Conservation (phyloP, 2,888 invertebrate genomes). For the Apamea monoglypha region DNA sequence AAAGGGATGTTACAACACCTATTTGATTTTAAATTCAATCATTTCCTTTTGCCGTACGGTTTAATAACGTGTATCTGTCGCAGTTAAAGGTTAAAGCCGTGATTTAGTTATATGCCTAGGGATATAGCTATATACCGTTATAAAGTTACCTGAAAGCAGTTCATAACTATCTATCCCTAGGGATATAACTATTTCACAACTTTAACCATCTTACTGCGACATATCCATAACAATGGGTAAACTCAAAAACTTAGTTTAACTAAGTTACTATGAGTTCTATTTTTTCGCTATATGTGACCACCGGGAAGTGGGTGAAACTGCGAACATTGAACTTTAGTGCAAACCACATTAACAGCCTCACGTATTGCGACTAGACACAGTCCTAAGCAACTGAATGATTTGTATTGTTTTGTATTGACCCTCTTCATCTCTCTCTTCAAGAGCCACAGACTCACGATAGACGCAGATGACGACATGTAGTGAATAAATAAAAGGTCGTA, state of each 20-base stretch:
- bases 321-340: background rate
- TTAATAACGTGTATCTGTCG: background rate
- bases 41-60: background rate
- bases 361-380: background rate
- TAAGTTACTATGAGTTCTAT: background rate
- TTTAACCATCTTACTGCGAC: too few relatives aligned
- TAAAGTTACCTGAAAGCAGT: too few relatives aligned
- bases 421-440: slow-evolving; percentile 21
- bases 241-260: background rate
- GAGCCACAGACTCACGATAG: slow-evolving; percentile 1
- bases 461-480: background rate
- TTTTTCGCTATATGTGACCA: background rate
- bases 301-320: background rate
- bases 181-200: too few relatives aligned
- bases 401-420: slow-evolving; percentile 11
- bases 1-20: background rate
- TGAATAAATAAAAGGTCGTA: slow-evolving; percentile 13
- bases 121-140: too few relatives aligned
- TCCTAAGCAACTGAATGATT: slow-evolving; percentile 9
- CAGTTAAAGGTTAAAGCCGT: too few relatives aligned
- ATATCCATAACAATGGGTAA: background rate
- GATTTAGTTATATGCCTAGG: too few relatives aligned
- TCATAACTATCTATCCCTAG: too few relatives aligned
- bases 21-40: background rate
- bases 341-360: background rate